Conservation (phyloP, 1,140 invertebrate species). For the Camponotus pennsylvanicus region DNA sequence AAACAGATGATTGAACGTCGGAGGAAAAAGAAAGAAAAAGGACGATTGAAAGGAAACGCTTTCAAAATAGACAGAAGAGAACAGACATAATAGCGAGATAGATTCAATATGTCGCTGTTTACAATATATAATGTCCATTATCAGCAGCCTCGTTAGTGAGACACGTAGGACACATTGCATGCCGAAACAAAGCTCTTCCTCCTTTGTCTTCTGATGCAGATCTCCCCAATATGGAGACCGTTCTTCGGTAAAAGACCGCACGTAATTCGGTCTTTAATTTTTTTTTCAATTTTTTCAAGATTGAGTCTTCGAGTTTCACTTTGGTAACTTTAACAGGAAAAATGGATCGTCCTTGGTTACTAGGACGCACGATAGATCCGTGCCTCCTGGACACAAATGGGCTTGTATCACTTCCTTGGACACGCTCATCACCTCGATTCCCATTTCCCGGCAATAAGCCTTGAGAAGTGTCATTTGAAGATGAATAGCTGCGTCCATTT, state of each 20-base stretch:
- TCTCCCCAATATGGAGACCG: too few species aligned
- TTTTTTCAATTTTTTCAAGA: constrained; percentile 23
- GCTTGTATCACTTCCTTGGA: constrained; percentile 73
- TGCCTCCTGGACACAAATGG: constrained; percentile 73
- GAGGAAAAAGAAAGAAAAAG: background rate
- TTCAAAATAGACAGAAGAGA: background rate
- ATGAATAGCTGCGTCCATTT: constrained; percentile 81
- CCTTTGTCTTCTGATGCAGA: background rate
- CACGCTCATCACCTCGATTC: constrained; percentile 78
- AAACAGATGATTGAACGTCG: background rate
- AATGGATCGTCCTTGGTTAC: constrained; percentile 71
- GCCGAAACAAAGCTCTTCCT: background rate
- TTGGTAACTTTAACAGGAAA: constrained; percentile 72
- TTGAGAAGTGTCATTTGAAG: constrained; percentile 80
- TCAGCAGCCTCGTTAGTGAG: background rate
- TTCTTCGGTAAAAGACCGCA: constrained; percentile 9
- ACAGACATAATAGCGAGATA: constrained; percentile 7
- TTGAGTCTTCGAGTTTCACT: constrained; percentile 65
- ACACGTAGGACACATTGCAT: background rate
- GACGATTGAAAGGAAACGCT: background rate
- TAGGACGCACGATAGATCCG: constrained; percentile 77
- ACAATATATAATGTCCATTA: constrained; percentile 13
- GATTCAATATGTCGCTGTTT: background rate
- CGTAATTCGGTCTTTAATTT: background rate
- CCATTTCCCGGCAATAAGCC: constrained; percentile 81